phyloP scores from a whole-genome alignment of 1,140 invertebrate species.

The Zaprionus lachaisei region DNA sequence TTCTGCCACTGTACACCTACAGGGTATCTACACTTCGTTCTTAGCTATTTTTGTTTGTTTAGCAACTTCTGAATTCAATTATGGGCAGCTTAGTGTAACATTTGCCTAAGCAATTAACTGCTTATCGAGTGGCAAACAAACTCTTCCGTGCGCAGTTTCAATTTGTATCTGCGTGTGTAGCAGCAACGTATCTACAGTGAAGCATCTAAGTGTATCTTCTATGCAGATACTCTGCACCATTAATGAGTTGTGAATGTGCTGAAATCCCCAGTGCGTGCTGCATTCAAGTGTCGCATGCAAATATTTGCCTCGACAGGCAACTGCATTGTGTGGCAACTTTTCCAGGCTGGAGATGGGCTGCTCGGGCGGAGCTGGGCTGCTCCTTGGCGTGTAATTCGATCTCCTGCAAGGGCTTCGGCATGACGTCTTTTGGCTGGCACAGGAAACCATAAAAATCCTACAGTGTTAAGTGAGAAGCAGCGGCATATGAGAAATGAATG shows the following conservation, averaged over 20 bases:
- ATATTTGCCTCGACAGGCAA: conserved; percentile 32
- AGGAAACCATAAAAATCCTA: conserved; percentile 82
- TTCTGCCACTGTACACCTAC: too few relatives aligned
- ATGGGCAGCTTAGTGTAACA: conserved; percentile 21
- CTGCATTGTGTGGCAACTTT: conserved; percentile 9
- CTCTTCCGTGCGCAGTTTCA: neutral
- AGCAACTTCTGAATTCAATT: conserved; percentile 31
- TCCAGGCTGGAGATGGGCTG: neutral
- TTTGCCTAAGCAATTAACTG: conserved; percentile 45
- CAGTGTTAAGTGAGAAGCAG: conserved; percentile 40
- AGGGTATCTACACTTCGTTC: conserved; percentile 4
- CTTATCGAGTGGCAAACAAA: conserved; percentile 41
- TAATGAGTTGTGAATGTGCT: conserved; percentile 29
- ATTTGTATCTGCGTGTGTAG: conserved; percentile 22
- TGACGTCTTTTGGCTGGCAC: conserved; percentile 48
- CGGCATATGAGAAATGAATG: conserved; percentile 72
- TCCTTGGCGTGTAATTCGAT: conserved; percentile 68
- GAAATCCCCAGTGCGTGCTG: conserved; percentile 21
- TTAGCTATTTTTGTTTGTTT: neutral
- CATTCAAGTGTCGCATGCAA: conserved; percentile 43
- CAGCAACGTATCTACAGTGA: neutral
- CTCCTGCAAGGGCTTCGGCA: conserved; percentile 62
- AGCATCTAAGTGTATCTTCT: conserved; percentile 1
- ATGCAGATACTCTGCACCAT: neutral
- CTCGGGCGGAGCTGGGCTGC: neutral